These are phyloP conservation scores for Cliona cf. orientalis DNA, from an alignment of 37 sponge, comb jelly and placozoan genomes.

Conservation along the genomic window DNA sequence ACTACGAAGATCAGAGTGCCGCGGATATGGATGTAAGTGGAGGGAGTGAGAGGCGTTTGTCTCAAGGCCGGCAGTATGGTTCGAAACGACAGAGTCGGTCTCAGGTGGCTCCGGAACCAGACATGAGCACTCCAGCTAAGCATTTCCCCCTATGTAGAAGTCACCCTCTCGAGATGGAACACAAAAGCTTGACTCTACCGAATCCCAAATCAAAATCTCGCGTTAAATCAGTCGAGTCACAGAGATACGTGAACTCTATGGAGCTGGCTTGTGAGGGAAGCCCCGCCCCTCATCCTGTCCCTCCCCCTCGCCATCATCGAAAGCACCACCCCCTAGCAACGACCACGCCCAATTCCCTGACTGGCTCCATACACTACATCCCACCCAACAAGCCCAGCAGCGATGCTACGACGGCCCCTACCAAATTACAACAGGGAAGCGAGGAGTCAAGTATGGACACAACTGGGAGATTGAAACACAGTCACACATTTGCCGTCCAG, in stretches of 20 bases:
- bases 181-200: background rate
- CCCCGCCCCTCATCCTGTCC: background rate
- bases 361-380: background rate
- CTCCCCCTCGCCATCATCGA: slow-evolving; percentile 17
- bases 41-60: background rate
- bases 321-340: background rate
- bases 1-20: background rate
- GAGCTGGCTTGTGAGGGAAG: background rate
- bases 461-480: background rate
- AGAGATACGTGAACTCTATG: background rate
- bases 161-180: background rate
- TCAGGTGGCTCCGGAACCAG: slow-evolving; percentile 28
- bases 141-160: background rate
- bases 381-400: background rate
- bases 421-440: background rate
- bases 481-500: slow-evolving; percentile 4
- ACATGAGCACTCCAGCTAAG: background rate
- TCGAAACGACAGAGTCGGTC: background rate
- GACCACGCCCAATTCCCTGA: background rate
- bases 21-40: background rate
- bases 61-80: background rate
- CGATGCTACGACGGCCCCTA: background rate
- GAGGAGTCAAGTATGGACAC: background rate
- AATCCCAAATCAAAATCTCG: background rate
- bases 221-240: background rate